Evolutionary conservation across 1,140 invertebrate genomes (phyloP).

Genomic region (Latrodectus geometricus): DNA sequence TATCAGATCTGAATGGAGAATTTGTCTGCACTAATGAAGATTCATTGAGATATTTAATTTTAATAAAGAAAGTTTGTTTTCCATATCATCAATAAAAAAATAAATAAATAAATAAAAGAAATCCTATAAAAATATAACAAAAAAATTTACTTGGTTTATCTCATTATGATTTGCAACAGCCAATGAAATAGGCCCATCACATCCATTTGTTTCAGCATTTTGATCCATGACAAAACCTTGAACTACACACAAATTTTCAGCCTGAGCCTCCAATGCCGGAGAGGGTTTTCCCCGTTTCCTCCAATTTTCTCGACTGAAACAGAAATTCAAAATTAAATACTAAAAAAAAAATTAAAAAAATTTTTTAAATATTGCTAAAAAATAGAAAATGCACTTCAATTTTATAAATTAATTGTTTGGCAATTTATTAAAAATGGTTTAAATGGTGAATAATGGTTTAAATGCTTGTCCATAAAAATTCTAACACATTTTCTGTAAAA

Average conservation of each 20-base stretch:
- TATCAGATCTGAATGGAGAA: too few species aligned
- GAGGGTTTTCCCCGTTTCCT: slow-evolving; percentile 25
- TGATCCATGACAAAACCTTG: slow-evolving; percentile 43
- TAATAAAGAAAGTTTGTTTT: too few species aligned
- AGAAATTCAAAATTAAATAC: background rate
- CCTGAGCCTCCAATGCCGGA: slow-evolving; percentile 40
- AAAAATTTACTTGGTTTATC: slow-evolving; percentile 35
- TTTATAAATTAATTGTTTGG: too few species aligned
- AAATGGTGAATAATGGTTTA: too few species aligned
- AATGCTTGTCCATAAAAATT: background rate
- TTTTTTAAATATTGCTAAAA: too few species aligned
- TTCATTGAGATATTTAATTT: too few species aligned
- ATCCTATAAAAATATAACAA: too few species aligned
- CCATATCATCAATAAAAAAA: too few species aligned
- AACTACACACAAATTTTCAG: slow-evolving; percentile 29
- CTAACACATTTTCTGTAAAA: background rate
- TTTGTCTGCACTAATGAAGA: too few species aligned
- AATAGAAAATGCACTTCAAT: too few species aligned
- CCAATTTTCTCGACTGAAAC: slow-evolving; percentile 48
- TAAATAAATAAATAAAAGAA: slow-evolving; percentile 3
- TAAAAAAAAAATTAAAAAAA: background rate
- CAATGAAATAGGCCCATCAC: slow-evolving; percentile 43
- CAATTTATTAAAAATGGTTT: too few species aligned
- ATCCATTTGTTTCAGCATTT: slow-evolving; percentile 59
- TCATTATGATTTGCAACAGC: slow-evolving; percentile 56